These are phyloP conservation scores for Equus przewalskii DNA, from an alignment of 2,113 vertebrate genomes.

Conservation along the genomic window DNA sequence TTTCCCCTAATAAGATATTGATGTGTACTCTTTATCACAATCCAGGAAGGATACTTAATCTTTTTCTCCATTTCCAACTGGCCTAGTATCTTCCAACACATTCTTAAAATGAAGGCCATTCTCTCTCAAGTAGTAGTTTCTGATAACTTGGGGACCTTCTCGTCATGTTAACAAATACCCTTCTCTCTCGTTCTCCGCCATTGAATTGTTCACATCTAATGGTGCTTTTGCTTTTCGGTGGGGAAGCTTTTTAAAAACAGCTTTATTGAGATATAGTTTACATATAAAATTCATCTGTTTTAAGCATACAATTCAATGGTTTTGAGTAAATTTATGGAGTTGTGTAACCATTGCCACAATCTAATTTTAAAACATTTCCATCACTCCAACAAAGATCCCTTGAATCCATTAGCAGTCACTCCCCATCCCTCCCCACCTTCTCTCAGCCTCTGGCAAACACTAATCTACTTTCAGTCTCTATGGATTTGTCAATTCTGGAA, in stretches of 20 bases:
- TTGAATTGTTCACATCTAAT: background rate
- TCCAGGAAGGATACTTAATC: background rate
- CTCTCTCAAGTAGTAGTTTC: background rate
- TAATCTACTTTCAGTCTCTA: background rate
- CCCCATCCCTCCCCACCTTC: too few species aligned
- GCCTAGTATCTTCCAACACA: background rate
- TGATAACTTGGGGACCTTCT: background rate
- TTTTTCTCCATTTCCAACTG: background rate
- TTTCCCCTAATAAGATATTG: background rate
- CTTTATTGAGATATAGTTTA: background rate
- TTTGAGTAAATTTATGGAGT: background rate
- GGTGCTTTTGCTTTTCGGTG: background rate
- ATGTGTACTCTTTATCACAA: background rate
- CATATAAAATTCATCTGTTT: background rate
- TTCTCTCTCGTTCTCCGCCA: background rate
- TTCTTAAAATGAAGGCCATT: background rate
- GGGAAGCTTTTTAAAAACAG: background rate
- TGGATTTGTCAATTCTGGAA: background rate
- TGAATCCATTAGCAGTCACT: background rate
- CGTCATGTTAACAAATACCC: background rate
- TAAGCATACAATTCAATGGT: background rate
- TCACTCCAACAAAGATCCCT: background rate
- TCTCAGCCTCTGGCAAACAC: background rate
- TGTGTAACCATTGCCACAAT: background rate
- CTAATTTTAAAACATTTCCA: conserved; percentile 14